Conservation (phyloP, 2,797 vertebrate species). For the Halcyon smyrnensis region DNA sequence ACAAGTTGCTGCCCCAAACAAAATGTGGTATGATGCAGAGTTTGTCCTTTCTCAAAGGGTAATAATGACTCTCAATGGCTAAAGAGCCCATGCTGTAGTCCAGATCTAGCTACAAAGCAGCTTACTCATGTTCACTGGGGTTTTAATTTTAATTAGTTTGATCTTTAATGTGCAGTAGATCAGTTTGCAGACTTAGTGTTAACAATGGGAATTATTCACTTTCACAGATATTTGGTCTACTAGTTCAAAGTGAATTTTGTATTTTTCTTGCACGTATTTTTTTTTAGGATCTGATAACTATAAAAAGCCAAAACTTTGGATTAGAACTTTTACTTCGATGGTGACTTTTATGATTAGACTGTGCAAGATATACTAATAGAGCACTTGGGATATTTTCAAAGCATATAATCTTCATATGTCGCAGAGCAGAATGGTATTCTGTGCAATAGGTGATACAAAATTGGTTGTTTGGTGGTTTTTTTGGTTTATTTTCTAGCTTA, state of each 20-base stretch:
- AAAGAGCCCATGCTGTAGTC: too few species aligned
- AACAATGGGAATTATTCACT: neutral
- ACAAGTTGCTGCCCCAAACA: neutral
- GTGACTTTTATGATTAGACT: neutral
- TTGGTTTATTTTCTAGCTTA: neutral
- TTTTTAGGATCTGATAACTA: neutral
- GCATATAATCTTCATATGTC: neutral
- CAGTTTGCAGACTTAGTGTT: neutral
- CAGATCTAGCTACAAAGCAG: neutral
- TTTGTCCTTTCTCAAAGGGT: neutral
- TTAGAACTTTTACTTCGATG: neutral
- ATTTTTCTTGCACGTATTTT: neutral
- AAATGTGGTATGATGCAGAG: neutral
- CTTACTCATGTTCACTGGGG: neutral
- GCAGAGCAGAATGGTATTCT: neutral
- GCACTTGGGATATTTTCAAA: neutral
- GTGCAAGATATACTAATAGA: accelerated
- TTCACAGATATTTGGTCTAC: neutral
- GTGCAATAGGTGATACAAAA: neutral
- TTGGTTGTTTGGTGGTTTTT: neutral
- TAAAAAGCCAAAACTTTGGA: neutral
- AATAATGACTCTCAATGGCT: neutral
- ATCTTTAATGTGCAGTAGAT: neutral
- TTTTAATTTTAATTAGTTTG: neutral
- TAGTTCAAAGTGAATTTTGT: neutral